phyloP scores from a whole-genome alignment of 2,797 vertebrate species.

The Tragopan temminckii region DNA sequence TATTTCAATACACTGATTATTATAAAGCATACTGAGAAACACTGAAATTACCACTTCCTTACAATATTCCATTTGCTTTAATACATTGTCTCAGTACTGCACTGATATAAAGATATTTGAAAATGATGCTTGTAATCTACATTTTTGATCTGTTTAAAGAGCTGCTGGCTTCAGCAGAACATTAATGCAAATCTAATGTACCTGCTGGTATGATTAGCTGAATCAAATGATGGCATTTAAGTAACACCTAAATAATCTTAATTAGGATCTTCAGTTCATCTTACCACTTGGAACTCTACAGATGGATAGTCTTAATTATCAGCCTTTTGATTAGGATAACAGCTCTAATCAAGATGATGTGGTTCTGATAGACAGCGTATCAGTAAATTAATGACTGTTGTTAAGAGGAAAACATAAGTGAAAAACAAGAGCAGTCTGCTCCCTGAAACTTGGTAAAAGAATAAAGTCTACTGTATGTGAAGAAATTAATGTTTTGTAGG shows the following conservation, averaged over 20 bases:
- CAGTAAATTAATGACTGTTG: constrained; percentile 87
- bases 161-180: constrained; percentile 82
- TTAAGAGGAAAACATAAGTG: constrained; percentile 77
- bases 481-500: constrained; percentile 48
- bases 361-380: constrained; percentile 85
- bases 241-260: constrained; percentile 89
- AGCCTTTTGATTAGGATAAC: constrained; percentile 90
- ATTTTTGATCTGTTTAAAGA: constrained; percentile 82
- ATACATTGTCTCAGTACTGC: constrained; percentile 72
- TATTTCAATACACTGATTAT: constrained; percentile 75
- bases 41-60: constrained; percentile 42
- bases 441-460: constrained; percentile 61
- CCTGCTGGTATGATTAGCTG: constrained; percentile 87
- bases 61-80: constrained; percentile 53
- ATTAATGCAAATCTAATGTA: constrained; percentile 89
- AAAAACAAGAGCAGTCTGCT: constrained; percentile 71
- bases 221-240: constrained; percentile 88
- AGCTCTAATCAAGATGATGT: constrained; percentile 87
- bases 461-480: constrained; percentile 52
- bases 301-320: constrained; percentile 89
- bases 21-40: constrained; percentile 63
- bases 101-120: constrained; percentile 76
- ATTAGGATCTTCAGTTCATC: constrained; percentile 85
- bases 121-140: constrained; percentile 78
- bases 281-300: constrained; percentile 85